A percentile compares a stretch with the other conserved stretches of the same genome.
Conservation (phyloP, 2,888 invertebrate species). For the Lottia scabra region DNA sequence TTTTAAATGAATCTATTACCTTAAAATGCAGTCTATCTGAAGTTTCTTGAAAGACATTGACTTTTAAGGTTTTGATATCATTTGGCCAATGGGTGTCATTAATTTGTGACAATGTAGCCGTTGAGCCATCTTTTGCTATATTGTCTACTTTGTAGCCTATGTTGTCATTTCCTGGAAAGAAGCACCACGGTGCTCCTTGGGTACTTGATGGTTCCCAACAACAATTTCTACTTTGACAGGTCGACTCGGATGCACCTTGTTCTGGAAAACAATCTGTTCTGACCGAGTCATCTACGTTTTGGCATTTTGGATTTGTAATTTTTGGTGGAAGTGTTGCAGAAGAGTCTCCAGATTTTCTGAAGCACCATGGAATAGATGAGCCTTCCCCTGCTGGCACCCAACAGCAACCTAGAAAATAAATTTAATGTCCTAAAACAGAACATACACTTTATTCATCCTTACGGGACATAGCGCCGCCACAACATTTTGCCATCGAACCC, state of each 20-base stretch:
- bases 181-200: constrained; percentile 15
- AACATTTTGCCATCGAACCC: no score
- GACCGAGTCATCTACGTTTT: neutral
- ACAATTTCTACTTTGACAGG: constrained; percentile 8
- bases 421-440: no score
- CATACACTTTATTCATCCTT: no score
- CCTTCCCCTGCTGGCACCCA: constrained; percentile 4
- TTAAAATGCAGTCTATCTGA: constrained; percentile 3
- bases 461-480: no score
- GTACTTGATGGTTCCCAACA: constrained; percentile 11
- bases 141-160: constrained; percentile 6
- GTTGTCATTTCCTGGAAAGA: neutral
- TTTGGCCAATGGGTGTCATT: constrained; percentile 11
- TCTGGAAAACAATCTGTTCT: constrained; percentile 14
- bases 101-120: neutral
- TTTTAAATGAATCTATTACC: constrained; percentile 36
- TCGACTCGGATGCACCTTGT: neutral
- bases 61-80: neutral
- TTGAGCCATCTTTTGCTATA: neutral
- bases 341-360: constrained; percentile 2
- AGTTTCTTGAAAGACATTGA: neutral
- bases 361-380: constrained; percentile 14
- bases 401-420: neutral
- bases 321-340: neutral
- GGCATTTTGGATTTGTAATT: neutral